These are phyloP conservation scores for Paramormyrops hopkinsi DNA, from an alignment of 2,797 vertebrate species.

Conservation along the genomic window DNA sequence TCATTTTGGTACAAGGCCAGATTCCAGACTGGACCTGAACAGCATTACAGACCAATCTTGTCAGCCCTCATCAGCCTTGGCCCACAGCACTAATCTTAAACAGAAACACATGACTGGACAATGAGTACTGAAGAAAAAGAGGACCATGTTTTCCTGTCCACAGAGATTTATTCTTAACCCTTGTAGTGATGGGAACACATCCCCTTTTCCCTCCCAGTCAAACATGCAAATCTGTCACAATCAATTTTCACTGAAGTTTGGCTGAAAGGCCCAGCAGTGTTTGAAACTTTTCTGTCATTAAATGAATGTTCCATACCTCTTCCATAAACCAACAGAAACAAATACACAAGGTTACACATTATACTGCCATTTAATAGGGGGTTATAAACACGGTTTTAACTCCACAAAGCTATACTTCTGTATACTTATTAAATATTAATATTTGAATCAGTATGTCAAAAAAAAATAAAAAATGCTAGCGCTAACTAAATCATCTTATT, in stretches of 20 bases:
- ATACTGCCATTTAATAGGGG: not conserved
- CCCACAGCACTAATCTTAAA: not conserved
- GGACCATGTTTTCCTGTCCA: not conserved
- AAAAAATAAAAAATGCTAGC: not conserved
- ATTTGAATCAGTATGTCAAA: not conserved
- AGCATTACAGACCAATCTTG: not conserved
- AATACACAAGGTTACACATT: not conserved
- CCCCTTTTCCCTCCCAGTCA: conserved; percentile 1
- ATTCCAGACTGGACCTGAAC: conserved; percentile 6
- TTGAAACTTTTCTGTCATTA: not conserved
- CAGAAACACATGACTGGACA: conserved; percentile 2
- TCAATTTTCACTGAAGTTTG: not conserved
- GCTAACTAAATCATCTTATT: not conserved
- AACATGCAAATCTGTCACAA: not conserved
- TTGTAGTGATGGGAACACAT: not conserved
- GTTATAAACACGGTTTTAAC: not conserved
- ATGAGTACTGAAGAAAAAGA: not conserved
- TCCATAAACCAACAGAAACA: not conserved
- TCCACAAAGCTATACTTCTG: not conserved
- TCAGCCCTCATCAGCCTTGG: conserved; percentile 5
- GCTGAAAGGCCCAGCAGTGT: not conserved
- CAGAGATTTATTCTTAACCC: not conserved
- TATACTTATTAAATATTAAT: not conserved
- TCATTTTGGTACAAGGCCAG: conserved; percentile 10
- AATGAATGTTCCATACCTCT: not conserved